Percentiles rank a stretch among this genome's conserved stretches.
phyloP scores from a whole-genome alignment of 2,888 invertebrate species.

The Eilema depressum region DNA sequence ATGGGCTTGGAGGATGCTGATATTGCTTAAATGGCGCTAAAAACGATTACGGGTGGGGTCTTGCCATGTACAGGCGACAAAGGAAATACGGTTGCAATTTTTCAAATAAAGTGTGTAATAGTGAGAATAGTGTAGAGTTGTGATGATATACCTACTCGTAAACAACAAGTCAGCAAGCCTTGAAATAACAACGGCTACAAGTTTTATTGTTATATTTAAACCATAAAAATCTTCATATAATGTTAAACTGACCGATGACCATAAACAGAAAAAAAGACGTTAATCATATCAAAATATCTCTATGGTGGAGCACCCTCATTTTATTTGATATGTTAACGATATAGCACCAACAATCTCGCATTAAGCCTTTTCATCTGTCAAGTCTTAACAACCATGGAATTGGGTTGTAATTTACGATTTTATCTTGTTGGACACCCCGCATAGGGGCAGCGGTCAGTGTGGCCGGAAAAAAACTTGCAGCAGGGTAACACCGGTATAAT shows the following conservation, averaged over 20 bases:
- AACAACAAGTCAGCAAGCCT: background rate
- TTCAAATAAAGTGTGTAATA: too few species aligned
- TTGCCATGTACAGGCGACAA: too few species aligned
- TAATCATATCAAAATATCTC: constrained; percentile 75
- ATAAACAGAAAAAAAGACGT: constrained; percentile 63
- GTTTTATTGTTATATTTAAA: constrained; percentile 15
- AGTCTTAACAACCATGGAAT: constrained; percentile 84
- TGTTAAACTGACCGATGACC: constrained; percentile 51
- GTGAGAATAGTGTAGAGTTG: too few species aligned
- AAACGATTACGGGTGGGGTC: too few species aligned
- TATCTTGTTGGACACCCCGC: constrained; percentile 80
- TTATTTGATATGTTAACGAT: constrained; percentile 82
- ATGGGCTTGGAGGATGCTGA: too few species aligned
- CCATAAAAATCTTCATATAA: constrained; percentile 32
- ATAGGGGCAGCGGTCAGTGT: constrained; percentile 83
- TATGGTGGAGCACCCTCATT: constrained; percentile 76
- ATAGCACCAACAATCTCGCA: constrained; percentile 75
- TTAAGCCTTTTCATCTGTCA: constrained; percentile 87
- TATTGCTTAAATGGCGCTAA: too few species aligned
- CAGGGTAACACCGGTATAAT: constrained; percentile 73
- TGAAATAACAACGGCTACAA: background rate
- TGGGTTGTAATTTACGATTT: constrained; percentile 87
- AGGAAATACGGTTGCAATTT: too few species aligned
- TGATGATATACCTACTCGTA: too few species aligned
- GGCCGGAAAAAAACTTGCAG: constrained; percentile 76